These are phyloP conservation scores for human (Homo sapiens) DNA, from an alignment of 2,113 vertebrate species.

Conservation along the genomic window GRCh38 chr7:92934001-92934500, in stretches of 20 bases:
- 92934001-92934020: neutral
- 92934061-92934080: neutral
- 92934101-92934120: constrained; percentile 11
- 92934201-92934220: constrained; percentile 72
- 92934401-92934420: neutral
- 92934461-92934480: neutral
- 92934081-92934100: constrained; percentile 46
- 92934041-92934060: neutral
- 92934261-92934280: constrained; percentile 69
- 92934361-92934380: neutral
- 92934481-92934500: too few relatives aligned
- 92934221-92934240: constrained; percentile 50
- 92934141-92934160: constrained; percentile 50
- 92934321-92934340: constrained; percentile 36
- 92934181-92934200: constrained; percentile 30
- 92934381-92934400: neutral
- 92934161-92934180: constrained; percentile 57
- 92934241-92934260: constrained; percentile 75
- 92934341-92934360: neutral
- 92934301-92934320: neutral
- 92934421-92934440: neutral
- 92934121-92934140: constrained; percentile 24
- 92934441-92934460: neutral
- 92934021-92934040: neutral
- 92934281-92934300: constrained; percentile 48